phyloP scores from a whole-genome alignment of 2,797 vertebrate genomes.

The Diceros bicornis region DNA sequence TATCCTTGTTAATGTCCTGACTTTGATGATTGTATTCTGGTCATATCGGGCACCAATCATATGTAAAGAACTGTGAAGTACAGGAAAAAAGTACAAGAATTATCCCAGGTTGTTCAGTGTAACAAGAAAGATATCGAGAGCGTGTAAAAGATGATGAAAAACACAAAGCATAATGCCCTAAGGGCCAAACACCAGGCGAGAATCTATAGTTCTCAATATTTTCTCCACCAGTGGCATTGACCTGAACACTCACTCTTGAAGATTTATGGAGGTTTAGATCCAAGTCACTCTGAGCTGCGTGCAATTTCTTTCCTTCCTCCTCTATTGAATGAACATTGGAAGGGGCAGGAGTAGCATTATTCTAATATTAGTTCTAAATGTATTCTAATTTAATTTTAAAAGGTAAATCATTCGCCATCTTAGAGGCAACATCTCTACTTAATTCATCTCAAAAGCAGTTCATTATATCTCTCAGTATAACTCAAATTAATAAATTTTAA shows the following conservation, averaged over 20 bases:
- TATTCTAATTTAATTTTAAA: slow-evolving; percentile 37
- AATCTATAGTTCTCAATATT: neutral
- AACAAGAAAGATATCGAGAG: neutral
- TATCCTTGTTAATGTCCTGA: neutral
- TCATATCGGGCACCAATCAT: neutral
- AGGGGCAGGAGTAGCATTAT: neutral
- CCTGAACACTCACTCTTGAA: neutral
- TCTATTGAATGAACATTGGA: neutral
- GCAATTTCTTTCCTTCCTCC: neutral
- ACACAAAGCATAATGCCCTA: neutral
- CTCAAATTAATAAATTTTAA: neutral
- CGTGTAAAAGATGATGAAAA: neutral
- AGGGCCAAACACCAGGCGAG: neutral
- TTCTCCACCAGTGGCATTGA: neutral
- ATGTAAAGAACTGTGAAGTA: neutral
- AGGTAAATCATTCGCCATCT: neutral
- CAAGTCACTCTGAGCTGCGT: neutral
- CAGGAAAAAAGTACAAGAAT: neutral
- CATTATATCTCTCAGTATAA: neutral
- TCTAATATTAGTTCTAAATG: slow-evolving; percentile 2
- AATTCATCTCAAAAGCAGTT: slow-evolving; percentile 18
- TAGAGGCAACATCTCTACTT: neutral
- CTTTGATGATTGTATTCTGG: neutral
- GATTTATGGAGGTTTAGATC: neutral
- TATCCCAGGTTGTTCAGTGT: neutral